Conservation (phyloP, 1,140 invertebrate genomes). For the Homalodisca vitripennis region DNA sequence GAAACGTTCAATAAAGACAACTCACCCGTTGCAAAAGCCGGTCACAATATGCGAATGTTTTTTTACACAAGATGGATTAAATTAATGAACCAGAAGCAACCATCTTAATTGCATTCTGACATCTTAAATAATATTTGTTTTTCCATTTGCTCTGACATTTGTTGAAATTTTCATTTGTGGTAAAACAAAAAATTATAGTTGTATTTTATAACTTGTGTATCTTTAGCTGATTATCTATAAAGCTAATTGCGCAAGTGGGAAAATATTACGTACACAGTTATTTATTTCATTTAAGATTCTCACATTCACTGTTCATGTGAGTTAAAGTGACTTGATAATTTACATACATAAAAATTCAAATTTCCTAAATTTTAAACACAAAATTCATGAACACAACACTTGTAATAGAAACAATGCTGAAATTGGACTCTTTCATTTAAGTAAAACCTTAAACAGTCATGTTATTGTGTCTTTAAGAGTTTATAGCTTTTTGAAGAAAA, state of each 20-base stretch:
- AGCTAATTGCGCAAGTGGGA: slow-evolving; percentile 7
- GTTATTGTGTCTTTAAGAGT: too few species aligned
- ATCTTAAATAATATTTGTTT: background rate
- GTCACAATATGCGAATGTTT: slow-evolving; percentile 86
- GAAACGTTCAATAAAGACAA: slow-evolving; percentile 98
- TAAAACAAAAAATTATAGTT: background rate
- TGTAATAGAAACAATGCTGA: too few species aligned
- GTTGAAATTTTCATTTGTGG: background rate
- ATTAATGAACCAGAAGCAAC: slow-evolving; percentile 44
- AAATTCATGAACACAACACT: too few species aligned
- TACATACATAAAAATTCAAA: too few species aligned
- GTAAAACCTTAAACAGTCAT: too few species aligned
- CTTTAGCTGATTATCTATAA: background rate
- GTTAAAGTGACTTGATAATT: too few species aligned
- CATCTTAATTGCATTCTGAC: slow-evolving; percentile 9
- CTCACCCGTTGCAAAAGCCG: slow-evolving; percentile 92
- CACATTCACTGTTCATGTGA: slow-evolving; percentile 10
- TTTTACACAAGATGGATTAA: slow-evolving; percentile 87
- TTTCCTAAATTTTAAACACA: too few species aligned
- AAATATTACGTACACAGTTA: background rate
- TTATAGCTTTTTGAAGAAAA: too few species aligned
- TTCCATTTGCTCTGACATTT: background rate
- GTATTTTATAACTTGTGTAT: background rate
- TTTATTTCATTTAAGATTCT: background rate
- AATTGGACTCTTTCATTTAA: too few species aligned